These are phyloP conservation scores for Panagrolaimus sp. DNA, from an alignment of 1,140 invertebrate species.

Conservation along the genomic window DNA sequence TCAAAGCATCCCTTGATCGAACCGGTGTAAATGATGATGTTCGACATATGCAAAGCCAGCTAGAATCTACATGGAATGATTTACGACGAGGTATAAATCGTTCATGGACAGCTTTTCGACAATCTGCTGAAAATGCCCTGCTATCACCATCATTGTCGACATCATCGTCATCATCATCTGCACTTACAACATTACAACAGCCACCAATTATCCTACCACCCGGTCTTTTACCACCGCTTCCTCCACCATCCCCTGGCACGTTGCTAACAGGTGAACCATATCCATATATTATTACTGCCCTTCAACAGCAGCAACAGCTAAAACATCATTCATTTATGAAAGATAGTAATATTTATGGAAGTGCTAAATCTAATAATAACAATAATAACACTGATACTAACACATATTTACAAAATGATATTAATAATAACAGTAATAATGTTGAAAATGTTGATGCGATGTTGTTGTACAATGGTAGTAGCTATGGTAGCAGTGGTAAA, in stretches of 20 bases:
- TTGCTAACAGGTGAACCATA: neutral
- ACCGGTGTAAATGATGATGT: constrained; percentile 14
- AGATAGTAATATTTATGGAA: no score
- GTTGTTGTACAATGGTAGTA: no score
- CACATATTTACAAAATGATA: no score
- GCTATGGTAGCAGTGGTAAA: no score
- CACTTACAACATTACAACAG: neutral
- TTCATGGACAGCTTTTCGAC: constrained; percentile 2
- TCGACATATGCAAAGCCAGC: neutral
- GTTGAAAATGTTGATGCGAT: no score
- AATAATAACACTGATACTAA: no score
- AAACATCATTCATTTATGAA: no score
- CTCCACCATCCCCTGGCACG: neutral
- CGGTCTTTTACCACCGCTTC: neutral
- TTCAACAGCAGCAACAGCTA: neutral
- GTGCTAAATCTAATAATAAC: no score
- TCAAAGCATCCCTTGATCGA: constrained; percentile 13
- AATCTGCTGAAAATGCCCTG: constrained; percentile 11
- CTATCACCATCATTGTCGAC: neutral
- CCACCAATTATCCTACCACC: no score
- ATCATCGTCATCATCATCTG: neutral
- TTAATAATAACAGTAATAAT: no score
- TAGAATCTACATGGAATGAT: constrained; percentile 12
- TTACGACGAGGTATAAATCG: constrained; percentile 9
- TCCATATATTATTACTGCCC: neutral